Base-by-base conservation (phyloP, 2,888 invertebrate genomes). In the Watsonalla cultraria region DNA sequence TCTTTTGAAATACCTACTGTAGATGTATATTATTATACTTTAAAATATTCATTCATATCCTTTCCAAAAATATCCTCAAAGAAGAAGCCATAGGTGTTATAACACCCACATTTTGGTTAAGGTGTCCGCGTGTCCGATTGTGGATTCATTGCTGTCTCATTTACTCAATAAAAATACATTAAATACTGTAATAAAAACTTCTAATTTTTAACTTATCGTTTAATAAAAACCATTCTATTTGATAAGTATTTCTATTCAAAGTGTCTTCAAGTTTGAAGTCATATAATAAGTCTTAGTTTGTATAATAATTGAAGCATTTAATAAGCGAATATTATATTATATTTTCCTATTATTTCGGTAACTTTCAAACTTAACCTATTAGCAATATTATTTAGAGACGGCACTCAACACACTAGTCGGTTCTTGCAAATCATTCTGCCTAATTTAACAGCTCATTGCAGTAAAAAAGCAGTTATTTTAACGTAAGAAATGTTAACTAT, bases 341-440 rank as follows among this genome's bases (percentile, higher is more conserved):
- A n/a, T n/a, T 45, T 7, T 55, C 54, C 57, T 56, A 70, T 77
- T 74, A 70, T 76, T 68, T 58, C 53, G 58, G 55, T 59, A 64
- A 76, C 76, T 78, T 79, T 74, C 65, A 58, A 80, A 82, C 76
- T 80, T 74, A 74, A 77, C 76, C 72, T 73, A 81, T 78, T 80
- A 80, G 76, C 79, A 72, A 70, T 72, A 70, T 76, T 78, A 74
- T 74, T 70, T 66, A 37, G 68, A 69, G 63, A 58, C 55, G 50
- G 56, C 60, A 59, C 64, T 63, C 54, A 65, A 54, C 64, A 57
- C 67, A 56, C 61, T 34, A 39, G 52, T 50, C 57, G 59, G 51
- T 54, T 74, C 73, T 58, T 74, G 84, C 85, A 78, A 84, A 76
- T 85, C 85, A 85, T 80, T 65, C 62, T 52, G 54, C 62, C 77